These are phyloP conservation scores for Thymallus thymallus DNA, from an alignment of 2,113 vertebrate genomes.

Conservation along the genomic window DNA sequence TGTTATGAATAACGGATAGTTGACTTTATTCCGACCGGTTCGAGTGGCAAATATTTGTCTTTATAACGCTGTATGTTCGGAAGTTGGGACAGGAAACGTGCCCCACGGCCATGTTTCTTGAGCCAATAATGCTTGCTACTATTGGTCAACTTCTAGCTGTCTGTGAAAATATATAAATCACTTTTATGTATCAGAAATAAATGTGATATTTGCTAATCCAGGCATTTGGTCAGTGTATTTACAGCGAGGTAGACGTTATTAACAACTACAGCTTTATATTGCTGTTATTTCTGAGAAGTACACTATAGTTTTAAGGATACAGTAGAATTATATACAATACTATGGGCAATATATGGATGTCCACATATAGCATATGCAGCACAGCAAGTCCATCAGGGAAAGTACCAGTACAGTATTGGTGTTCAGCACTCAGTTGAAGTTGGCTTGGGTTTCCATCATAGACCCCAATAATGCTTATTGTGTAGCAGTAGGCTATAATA, in stretches of 20 bases:
- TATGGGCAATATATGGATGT: too few species aligned
- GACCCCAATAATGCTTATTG: background rate
- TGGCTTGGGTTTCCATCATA: background rate
- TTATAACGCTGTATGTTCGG: slow-evolving; percentile 72
- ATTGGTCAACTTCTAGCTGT: slow-evolving; percentile 23
- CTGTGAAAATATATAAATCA: slow-evolving; percentile 24
- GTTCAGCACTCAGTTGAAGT: background rate
- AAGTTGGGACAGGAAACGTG: slow-evolving; percentile 81
- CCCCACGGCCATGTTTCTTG: slow-evolving; percentile 65
- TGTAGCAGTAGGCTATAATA: slow-evolving; percentile 12
- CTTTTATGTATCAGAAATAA: background rate
- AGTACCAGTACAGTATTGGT: background rate
- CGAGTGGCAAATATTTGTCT: slow-evolving; percentile 56
- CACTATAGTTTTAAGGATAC: background rate
- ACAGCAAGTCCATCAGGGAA: background rate
- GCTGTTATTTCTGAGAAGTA: background rate
- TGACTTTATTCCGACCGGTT: slow-evolving; percentile 6
- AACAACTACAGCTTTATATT: background rate
- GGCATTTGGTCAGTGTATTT: background rate
- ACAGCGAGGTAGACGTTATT: background rate
- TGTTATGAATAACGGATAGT: slow-evolving; percentile 47
- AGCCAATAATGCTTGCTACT: slow-evolving; percentile 12
- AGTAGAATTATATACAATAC: slow-evolving; percentile 24
- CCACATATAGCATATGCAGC: background rate
- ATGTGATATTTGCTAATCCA: background rate